Evolutionary conservation across 2,888 invertebrate genomes (phyloP), one percentile per base, ranked within the genome.

Genomic region (Nephrocerus scutellatus): DNA sequence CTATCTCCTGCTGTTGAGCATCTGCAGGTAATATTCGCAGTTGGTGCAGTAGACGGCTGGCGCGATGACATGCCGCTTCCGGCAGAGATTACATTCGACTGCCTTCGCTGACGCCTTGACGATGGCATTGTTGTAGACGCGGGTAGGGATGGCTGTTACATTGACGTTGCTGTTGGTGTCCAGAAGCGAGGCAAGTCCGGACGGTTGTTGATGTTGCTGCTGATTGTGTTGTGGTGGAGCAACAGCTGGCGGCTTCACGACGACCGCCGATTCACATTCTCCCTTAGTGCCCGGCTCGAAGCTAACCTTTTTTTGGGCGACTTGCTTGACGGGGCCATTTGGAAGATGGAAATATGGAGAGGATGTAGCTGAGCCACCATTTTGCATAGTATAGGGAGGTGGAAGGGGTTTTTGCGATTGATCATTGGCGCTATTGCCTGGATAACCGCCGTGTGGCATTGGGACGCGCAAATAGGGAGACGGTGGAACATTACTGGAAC

Each of bases 21-120:
- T 66, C 46, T 87, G 86, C 82, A 93, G 84, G 61, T 92, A 93
- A 70, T 85, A 90, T 62, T 90, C 88, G 70, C 92, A 92, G 68
- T 92, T 90, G 33, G 81, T 75, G 68, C 92, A 93, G 62, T 91
- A 92, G 52, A 82, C 75, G 22, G 82, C 80, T 10, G 88, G 84
- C 12, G 83, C 77, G 32, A 74, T 76, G 13, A 89, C 82, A 46
- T 80, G 76, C 59, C 88, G 86, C 63, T 91, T 91, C 41, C 88
- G 76, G 68, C 92, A 93, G 53, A 93, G 73, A 68, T 86, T 84
- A 64, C 92, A 92, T 42, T 81, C 80, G 8, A 77, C 72, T 41
- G 81, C 79, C 53, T 80, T 74, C 14, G 70, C 70, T 14, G 67
- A 67, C 41, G 66, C 68, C 51, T 70, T 70, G 3, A 70, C 66